Percentiles rank a stretch among this genome's conserved stretches.
Conservation (phyloP, 2,113 vertebrate genomes). For the Uropsilus gracilis region DNA sequence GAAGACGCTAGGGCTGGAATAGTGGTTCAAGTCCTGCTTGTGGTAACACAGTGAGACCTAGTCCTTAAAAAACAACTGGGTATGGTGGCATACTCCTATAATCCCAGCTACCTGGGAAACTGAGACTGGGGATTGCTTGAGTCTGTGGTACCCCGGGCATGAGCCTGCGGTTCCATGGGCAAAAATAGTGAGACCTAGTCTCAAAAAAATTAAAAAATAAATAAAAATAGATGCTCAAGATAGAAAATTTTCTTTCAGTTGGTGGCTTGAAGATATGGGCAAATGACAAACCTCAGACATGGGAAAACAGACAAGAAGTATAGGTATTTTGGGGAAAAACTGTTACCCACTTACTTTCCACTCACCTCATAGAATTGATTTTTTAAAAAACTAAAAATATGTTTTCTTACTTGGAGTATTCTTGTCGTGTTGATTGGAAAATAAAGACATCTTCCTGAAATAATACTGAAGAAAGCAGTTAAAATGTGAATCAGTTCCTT, state of each 20-base stretch:
- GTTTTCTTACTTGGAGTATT: constrained; percentile 35
- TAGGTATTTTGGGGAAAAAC: not conserved
- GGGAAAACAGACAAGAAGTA: constrained; percentile 19
- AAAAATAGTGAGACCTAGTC: too few species aligned
- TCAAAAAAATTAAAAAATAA: too few species aligned
- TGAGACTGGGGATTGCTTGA: too few species aligned
- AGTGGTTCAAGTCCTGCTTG: too few species aligned
- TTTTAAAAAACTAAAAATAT: constrained; percentile 41
- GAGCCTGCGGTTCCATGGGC: too few species aligned
- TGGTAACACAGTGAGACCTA: too few species aligned
- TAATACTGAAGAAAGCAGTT: constrained; percentile 57
- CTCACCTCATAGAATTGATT: constrained; percentile 38
- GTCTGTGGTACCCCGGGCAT: too few species aligned
- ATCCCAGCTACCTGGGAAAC: too few species aligned
- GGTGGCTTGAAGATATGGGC: not conserved
- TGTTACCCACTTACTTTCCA: constrained; percentile 22
- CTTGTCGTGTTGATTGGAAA: constrained; percentile 59
- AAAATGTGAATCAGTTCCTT: constrained; percentile 54
- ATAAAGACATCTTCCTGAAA: constrained; percentile 60
- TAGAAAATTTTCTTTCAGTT: not conserved
- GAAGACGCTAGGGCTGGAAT: too few species aligned
- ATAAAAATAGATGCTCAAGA: constrained; percentile 27
- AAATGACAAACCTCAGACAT: constrained; percentile 26
- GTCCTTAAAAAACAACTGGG: too few species aligned
- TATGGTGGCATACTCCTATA: too few species aligned